Evolutionary conservation across 2,113 vertebrate species (phyloP), one percentile per base, ranked within the genome.

Genomic region (Sula dactylatra): DNA sequence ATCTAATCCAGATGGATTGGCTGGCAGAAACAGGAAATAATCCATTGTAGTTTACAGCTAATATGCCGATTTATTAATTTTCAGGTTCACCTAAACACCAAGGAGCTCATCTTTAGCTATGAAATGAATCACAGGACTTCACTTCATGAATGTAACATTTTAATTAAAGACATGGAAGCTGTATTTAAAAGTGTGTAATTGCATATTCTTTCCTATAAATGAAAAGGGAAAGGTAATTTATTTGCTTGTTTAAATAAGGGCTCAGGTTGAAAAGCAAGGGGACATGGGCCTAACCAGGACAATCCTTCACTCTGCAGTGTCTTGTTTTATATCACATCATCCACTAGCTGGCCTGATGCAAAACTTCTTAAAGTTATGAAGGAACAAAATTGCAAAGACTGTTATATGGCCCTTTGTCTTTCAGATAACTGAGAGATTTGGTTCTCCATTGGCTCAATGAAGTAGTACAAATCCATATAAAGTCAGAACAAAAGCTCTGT

Each of bases 11-110:
- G 76, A 86, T 81, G 82, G 79, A 96, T 98, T 93, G 89, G 55
- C 54, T 95, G 69, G 40, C 76, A 95, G 96, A 96, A 95, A 59
- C 17, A 95, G 82, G 61, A 88, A 94, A 97, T 83, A 96, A 90
- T 71, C 61, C 38, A 47, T 79, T 87, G 13, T 52, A 95, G 58
- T 94, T 97, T 97, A 94, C 42, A 92, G 45, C n/a, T 95, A 93
- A 96, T 95, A 88, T 71, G 47, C 17, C 40, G 67, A 90, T 96
- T 97, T 95, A 96, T 94, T 96, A 96, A 85, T 94, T 97, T 97
- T 93, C 92, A 90, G 73, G 49, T 96, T 97, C 84, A 81, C 61
- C 59, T 97, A 90, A 97, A 92, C 31, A 29, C 64, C 49, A 94
- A 59, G 49, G 22, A 97, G 12, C 38, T 96, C 77, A 79, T 31